Conservation (phyloP, 2,888 invertebrate genomes). For the Beris morrisii region DNA sequence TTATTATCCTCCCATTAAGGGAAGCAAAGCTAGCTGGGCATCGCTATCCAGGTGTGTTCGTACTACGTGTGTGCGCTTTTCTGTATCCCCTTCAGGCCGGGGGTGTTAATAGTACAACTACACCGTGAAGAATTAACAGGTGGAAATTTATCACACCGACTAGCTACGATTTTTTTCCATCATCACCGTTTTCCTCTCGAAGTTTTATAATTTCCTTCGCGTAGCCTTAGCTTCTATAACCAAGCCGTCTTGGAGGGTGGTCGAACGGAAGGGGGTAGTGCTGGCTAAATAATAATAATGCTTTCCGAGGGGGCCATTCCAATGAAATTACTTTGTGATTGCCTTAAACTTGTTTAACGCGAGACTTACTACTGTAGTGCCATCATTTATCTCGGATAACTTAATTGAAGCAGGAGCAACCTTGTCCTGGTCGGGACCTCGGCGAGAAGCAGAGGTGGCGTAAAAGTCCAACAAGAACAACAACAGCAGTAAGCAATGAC, state of each 20-base stretch:
- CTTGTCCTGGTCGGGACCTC: too few species aligned
- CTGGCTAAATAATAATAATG: neutral
- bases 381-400: conserved; percentile 30
- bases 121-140: conserved; percentile 20
- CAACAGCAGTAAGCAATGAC: neutral
- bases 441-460: too few species aligned
- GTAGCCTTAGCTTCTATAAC: neutral
- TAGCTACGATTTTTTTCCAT: neutral
- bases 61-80: neutral
- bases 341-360: conserved; percentile 28
- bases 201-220: neutral
- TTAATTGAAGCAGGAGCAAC: conserved; percentile 16
- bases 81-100: too few species aligned
- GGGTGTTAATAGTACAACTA: too few species aligned
- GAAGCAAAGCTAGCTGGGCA: neutral
- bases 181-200: neutral
- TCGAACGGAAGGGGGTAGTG: neutral
- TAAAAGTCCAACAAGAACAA: too few species aligned
- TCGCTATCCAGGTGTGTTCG: conserved; percentile 1
- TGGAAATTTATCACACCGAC: conserved; percentile 16
- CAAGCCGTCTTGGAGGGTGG: neutral
- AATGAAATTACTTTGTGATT: conserved; percentile 17
- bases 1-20: conserved; percentile 14
- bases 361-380: conserved; percentile 26
- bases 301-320: neutral